phyloP scores from a whole-genome alignment of 1,140 invertebrate species.

The Sycophaga agraensis region DNA sequence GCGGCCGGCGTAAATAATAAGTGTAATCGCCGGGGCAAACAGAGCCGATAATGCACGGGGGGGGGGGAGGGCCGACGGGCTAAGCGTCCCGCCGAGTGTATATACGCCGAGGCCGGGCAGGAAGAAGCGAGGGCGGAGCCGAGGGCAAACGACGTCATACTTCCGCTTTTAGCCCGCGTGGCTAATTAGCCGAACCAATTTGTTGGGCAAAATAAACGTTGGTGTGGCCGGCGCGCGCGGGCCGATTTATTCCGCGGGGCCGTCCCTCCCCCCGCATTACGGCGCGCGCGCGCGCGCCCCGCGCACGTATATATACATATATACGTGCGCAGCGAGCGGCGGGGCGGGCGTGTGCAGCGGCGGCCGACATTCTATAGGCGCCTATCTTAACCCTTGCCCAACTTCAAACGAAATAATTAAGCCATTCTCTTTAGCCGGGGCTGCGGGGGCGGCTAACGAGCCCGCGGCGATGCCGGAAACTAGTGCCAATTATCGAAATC shows the following conservation, averaged over 20 bases:
- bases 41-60: not conserved
- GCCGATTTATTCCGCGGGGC: not conserved
- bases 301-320: not conserved
- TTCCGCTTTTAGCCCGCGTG: slow-evolving; percentile 41
- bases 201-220: slow-evolving; percentile 53
- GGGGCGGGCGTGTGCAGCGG: too few species aligned
- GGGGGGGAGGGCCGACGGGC: not conserved
- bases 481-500: slow-evolving; percentile 55
- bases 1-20: too few species aligned
- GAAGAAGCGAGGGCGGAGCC: slow-evolving; percentile 1
- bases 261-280: not conserved
- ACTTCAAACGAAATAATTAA: slow-evolving; percentile 60
- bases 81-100: too few species aligned
- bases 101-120: too few species aligned
- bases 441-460: slow-evolving; percentile 44
- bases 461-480: slow-evolving; percentile 33
- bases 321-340: too few species aligned
- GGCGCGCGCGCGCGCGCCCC: too few species aligned
- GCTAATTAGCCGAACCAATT: slow-evolving; percentile 54
- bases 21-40: not conserved
- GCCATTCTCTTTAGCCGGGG: slow-evolving; percentile 47
- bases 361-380: slow-evolving; percentile 21
- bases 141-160: slow-evolving; percentile 22
- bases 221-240: slow-evolving; percentile 2
- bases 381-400: slow-evolving; percentile 38